phyloP scores from a whole-genome alignment of 2,888 invertebrate species.

The Rhingia rostrata region DNA sequence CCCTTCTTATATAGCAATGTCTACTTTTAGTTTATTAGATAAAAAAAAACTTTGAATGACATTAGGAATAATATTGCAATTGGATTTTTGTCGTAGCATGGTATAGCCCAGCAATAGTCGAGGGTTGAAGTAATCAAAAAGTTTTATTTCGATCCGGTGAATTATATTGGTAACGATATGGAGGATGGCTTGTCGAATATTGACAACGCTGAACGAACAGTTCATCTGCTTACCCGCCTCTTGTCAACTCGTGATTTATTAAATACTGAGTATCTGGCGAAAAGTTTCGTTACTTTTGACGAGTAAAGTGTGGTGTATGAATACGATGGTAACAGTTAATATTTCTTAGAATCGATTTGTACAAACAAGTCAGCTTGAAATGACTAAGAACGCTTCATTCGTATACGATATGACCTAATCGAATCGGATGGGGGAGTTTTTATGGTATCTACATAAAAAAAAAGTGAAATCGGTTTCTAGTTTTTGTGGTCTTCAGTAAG shows the following conservation, averaged over 20 bases:
- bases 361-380: constrained; percentile 3
- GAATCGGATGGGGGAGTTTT: constrained; percentile 27
- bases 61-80: constrained; percentile 55
- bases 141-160: constrained; percentile 49
- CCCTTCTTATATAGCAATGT: constrained; percentile 7
- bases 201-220: background rate
- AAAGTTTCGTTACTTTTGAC: background rate
- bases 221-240: constrained; percentile 4
- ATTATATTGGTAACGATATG: constrained; percentile 8
- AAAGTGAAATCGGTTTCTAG: constrained; percentile 40
- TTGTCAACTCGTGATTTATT: constrained; percentile 21
- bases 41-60: constrained; percentile 55
- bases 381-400: constrained; percentile 19
- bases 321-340: constrained; percentile 20
- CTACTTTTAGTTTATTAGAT: constrained; percentile 50
- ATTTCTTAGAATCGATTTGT: constrained; percentile 1
- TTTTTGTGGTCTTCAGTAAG: constrained; percentile 8
- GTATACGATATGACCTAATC: constrained; percentile 33
- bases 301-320: constrained; percentile 23
- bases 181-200: background rate
- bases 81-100: constrained; percentile 35
- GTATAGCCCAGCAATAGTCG: constrained; percentile 19
- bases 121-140: constrained; percentile 59
- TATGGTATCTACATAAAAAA: background rate
- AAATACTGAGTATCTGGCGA: background rate